These are phyloP conservation scores for Osmerus mordax DNA, from an alignment of 2,113 vertebrate genomes.

Conservation along the genomic window DNA sequence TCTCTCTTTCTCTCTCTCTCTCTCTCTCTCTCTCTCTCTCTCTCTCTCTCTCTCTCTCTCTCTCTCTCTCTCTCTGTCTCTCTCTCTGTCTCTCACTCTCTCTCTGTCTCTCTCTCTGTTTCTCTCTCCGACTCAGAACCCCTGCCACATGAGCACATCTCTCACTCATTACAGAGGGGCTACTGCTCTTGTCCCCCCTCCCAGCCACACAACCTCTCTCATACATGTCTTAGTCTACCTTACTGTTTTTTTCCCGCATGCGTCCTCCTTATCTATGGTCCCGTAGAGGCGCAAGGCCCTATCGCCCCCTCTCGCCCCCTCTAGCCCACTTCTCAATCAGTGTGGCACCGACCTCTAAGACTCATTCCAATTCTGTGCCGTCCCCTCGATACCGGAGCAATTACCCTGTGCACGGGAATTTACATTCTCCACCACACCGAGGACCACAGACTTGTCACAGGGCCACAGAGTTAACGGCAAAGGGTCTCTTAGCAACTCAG, in stretches of 20 bases:
- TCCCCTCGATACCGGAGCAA: slow-evolving; percentile 59
- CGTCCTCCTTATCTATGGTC: slow-evolving; percentile 52
- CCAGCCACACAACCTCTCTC: slow-evolving; percentile 28
- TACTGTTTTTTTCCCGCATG: slow-evolving; percentile 35
- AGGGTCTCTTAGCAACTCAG: slow-evolving; percentile 24
- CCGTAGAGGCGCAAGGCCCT: slow-evolving; percentile 38
- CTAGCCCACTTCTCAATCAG: slow-evolving; percentile 53
- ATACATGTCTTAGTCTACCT: slow-evolving; percentile 46
- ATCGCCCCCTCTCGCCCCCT: slow-evolving; percentile 31
- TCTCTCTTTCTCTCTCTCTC: not conserved
- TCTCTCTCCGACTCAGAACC: slow-evolving; percentile 5
- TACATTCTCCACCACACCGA: slow-evolving; percentile 46
- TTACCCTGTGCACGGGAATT: slow-evolving; percentile 59
- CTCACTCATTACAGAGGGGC: slow-evolving; percentile 56
- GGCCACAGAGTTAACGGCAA: slow-evolving; percentile 31
- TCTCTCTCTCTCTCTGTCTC: not conserved
- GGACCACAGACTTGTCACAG: slow-evolving; percentile 40
- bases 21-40: not conserved
- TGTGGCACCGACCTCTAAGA: slow-evolving; percentile 45
- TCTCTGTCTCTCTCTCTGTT: not conserved
- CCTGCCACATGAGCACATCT: slow-evolving; percentile 35
- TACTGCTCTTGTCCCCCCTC: slow-evolving; percentile 24
- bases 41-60: not conserved
- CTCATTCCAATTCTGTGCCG: slow-evolving; percentile 59
- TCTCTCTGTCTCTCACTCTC: not conserved